Conservation (phyloP, 64 coral and sea anemone genomes). For the Actinia equina region DNA sequence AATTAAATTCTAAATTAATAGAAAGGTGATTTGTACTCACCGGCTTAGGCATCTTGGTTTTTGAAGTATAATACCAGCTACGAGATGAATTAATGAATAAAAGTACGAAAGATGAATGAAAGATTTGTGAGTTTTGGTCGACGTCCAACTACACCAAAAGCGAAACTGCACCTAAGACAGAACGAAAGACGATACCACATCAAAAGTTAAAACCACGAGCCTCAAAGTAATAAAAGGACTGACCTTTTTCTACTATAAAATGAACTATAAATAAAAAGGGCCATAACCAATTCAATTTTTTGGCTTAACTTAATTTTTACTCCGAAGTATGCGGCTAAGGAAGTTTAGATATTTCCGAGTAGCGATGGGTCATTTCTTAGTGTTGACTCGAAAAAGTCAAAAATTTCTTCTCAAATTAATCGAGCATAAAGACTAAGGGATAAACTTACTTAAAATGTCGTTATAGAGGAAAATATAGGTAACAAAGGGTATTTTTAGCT, state of each 20-base stretch:
- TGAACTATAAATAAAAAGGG: not conserved
- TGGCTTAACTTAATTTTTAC: not conserved
- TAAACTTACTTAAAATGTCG: not conserved
- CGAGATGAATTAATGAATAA: not conserved
- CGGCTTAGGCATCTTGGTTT: conserved; percentile 74
- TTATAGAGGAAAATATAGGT: not conserved
- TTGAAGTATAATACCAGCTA: not conserved
- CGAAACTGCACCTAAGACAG: not conserved
- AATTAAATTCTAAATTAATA: not conserved
- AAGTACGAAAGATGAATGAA: conserved; percentile 8
- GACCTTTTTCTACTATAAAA: not conserved
- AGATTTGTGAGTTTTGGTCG: not conserved
- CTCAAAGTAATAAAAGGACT: not conserved
- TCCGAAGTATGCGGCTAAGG: not conserved
- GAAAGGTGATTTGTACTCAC: conserved; percentile 29
- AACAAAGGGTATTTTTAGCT: conserved; percentile 16
- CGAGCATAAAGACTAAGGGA: not conserved
- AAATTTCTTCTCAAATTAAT: not conserved
- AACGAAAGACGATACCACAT: not conserved
- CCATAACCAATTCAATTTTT: not conserved
- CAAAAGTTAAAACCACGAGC: not conserved
- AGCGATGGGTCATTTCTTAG: not conserved
- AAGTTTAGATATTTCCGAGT: not conserved
- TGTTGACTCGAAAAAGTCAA: not conserved
- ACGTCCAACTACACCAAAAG: not conserved